Base-by-base conservation (phyloP, 1,140 invertebrate genomes). In the Drosophila lacertosa region DNA sequence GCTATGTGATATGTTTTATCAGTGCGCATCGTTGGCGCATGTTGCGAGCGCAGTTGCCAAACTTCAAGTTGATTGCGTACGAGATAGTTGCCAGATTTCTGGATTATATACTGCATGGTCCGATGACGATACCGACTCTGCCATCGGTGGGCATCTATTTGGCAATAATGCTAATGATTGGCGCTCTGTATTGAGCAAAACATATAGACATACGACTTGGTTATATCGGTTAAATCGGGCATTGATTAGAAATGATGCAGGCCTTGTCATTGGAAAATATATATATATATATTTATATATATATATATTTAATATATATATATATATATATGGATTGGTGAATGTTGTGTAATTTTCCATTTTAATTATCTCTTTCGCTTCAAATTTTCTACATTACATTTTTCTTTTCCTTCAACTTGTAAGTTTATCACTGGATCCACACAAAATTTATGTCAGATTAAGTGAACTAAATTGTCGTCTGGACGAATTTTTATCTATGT, bases 391-490 rank as follows among this genome's bases (percentile, higher is more conserved):
- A n/a, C n/a, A n/a, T n/a, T n/a, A 2, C 1, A 29, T 20, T 15
- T 37, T 33, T 48, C 42, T 29, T 44, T 11, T 62, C 6, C 1
- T 16, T 50, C 13, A 29, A 15, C 45, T 47, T 26, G 22, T 24
- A 33, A 45, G 40, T 45, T 39, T 18, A 26, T 26, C 57, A 48
- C n/a, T 33, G 37, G 44, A 60, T 26, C 32, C 20, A 50, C 26
- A 4, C 57, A 24, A 48, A 42, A 63, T 44, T 63, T 2, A 15
- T 32, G 37, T 42, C 26, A 3, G 26, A 53, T 44, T 15, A 40
- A 42, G 15, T 62, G 10, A 13, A 16, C 45, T 10, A 62, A 62
- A 62, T 62, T 60, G 26, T 26, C 22, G 35, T 50, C 16, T 29
- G 13, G 33, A 20, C 29, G 3, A 15, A 50, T 39, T 50, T 60